Base-by-base conservation (phyloP, 92 coral and sea anemone species). In the Umimayanthus chanpuru region DNA sequence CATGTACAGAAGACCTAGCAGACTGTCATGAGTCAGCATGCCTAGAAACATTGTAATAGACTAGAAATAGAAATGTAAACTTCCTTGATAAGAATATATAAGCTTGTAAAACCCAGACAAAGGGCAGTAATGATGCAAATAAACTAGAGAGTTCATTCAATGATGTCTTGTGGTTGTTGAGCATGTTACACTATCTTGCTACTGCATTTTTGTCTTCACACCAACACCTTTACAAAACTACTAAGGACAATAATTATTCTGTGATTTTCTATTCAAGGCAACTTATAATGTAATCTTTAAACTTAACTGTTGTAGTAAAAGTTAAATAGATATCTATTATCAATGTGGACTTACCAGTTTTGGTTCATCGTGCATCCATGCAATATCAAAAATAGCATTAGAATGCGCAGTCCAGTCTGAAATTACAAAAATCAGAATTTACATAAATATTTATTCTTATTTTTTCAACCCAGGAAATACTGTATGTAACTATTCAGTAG, bases 351-450 rank as follows among this genome's bases (percentile, higher is more conserved):
- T 92, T 90, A 97, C 99, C 91, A 97, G 85, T 68, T 94, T 94
- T 28, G 94, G 92, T 55, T 97, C 94, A 76, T 91, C 91, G 58
- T 92, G 82, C 94, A 95, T 94, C 99, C 99, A 97, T 6, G 97
- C 99, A 65, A 97, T 85, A 88, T 97, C 99, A 93, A 97, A 97
- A 76, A 97, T 93, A 66, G 99, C 99, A 94, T 97, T 97, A 40
- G 93, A 89, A 81, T 97, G 99, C 44, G 99, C 99, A 30, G 92
- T 87, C 99, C 99, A 97, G 82, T 94, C 99, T 95, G 56, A 85
- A 91, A 53, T 53, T 75, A 29, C 6, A 9, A 18, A 80, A 75
- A 38, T 23, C 0, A 47, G 47, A 56, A 23, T 71, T 16, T 25
- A 14, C 1, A 5, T 74, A 20, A 26, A 39, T 67, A 8, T 7